phyloP scores from a whole-genome alignment of 2,797 vertebrate genomes.

The Rachycentron canadum region DNA sequence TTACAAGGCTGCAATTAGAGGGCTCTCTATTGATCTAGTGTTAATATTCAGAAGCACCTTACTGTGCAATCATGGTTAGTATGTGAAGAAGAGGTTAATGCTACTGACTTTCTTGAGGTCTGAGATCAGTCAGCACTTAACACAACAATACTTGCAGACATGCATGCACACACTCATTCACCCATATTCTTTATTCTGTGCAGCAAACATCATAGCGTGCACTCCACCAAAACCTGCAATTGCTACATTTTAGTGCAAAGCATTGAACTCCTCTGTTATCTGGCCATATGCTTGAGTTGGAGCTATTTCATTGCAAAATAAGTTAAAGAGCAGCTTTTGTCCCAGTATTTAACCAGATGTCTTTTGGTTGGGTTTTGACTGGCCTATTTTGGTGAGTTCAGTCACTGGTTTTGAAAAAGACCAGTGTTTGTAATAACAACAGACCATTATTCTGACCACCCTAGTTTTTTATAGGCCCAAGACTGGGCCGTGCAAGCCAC shows the following conservation, averaged over 20 bases:
- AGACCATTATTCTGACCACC: conserved; percentile 80
- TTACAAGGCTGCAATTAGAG: conserved; percentile 16
- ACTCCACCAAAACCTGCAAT: conserved; percentile 4
- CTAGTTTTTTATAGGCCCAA: conserved; percentile 73
- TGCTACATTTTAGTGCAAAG: conserved; percentile 11
- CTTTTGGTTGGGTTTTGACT: conserved; percentile 57
- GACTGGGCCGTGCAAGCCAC: conserved; percentile 61
- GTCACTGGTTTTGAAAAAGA: conserved; percentile 59
- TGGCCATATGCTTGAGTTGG: conserved; percentile 31
- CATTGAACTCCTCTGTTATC: conserved; percentile 19
- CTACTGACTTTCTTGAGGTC: conserved; percentile 11
- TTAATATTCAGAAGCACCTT: conserved; percentile 32
- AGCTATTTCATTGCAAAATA: conserved; percentile 53
- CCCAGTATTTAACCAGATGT: conserved; percentile 72
- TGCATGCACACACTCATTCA: not conserved
- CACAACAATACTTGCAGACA: conserved; percentile 5
- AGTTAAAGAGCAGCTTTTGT: conserved; percentile 64
- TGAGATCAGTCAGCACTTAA: conserved; percentile 24
- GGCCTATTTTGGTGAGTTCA: conserved; percentile 68
- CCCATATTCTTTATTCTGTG: conserved; percentile 21
- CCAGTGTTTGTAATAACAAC: conserved; percentile 70
- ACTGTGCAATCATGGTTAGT: not conserved
- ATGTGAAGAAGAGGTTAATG: conserved; percentile 5
- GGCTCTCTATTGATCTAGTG: conserved; percentile 18
- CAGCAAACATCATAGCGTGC: conserved; percentile 7